Conservation (phyloP, 2,888 invertebrate species). For the Sminthurinus aureus region DNA sequence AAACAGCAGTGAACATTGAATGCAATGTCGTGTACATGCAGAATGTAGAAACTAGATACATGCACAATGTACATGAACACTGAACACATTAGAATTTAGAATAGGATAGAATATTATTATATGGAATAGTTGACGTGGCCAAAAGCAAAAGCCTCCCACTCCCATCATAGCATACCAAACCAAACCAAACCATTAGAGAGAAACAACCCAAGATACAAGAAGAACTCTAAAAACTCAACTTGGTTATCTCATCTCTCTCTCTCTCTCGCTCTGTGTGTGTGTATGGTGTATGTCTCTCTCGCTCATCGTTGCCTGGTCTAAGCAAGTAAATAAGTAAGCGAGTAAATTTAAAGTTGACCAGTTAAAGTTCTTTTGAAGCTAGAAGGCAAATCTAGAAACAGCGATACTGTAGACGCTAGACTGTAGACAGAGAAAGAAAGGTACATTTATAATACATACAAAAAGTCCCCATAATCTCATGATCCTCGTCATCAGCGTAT, state of each 20-base stretch:
- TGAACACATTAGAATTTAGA: neutral
- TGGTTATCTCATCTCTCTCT: slow-evolving; percentile 36
- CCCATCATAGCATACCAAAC: neutral
- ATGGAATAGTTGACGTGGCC: slow-evolving; percentile 32
- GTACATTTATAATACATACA: neutral
- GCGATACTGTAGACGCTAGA: neutral
- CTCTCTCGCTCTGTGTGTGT: neutral
- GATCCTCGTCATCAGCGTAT: slow-evolving; percentile 12
- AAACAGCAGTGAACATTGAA: no score
- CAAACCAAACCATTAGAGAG: neutral
- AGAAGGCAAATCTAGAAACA: neutral
- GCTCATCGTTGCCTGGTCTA: neutral
- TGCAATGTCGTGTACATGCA: neutral
- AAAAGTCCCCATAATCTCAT: slow-evolving; percentile 36
- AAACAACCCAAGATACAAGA: neutral
- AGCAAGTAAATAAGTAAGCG: no score
- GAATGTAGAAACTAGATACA: neutral
- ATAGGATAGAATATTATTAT: neutral
- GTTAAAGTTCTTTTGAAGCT: slow-evolving; percentile 29
- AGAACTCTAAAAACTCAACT: slow-evolving; percentile 30
- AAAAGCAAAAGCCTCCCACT: slow-evolving; percentile 38
- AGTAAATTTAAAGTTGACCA: slow-evolving; percentile 11
- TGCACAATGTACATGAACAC: neutral
- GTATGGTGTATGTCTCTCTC: no score
- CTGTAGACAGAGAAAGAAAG: neutral